Percentiles rank a stretch among this genome's conserved stretches.
Conservation (phyloP, 2,113 vertebrate species). For the Bubo scandiacus region DNA sequence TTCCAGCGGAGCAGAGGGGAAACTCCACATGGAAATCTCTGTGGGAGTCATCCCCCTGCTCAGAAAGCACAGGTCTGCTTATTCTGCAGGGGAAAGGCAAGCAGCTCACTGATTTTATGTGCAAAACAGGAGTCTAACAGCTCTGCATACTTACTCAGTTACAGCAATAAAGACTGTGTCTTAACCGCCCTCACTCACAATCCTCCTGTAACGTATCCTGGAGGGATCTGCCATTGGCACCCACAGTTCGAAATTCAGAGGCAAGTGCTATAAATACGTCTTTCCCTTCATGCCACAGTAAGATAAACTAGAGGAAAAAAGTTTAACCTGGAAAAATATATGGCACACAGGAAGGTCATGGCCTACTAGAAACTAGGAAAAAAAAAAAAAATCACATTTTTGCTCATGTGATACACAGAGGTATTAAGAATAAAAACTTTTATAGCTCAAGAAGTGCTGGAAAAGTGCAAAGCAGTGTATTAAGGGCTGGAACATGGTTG, state of each 20-base stretch:
- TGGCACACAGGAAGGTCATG: neutral
- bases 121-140: neutral
- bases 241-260: neutral
- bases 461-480: neutral
- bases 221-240: neutral
- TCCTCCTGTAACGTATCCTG: accelerated
- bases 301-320: neutral
- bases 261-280: neutral
- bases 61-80: neutral
- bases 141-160: neutral
- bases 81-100: neutral
- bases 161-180: neutral
- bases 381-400: neutral
- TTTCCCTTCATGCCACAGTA: neutral
- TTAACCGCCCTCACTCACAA: neutral
- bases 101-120: neutral
- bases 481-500: neutral
- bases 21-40: neutral
- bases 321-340: neutral
- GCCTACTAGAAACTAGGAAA: neutral
- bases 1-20: neutral
- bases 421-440: neutral
- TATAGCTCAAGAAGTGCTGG: neutral
- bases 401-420: neutral
- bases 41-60: neutral